Evolutionary conservation across 2,888 invertebrate species (phyloP).

Genomic region (Chrysomela aeneicollis): DNA sequence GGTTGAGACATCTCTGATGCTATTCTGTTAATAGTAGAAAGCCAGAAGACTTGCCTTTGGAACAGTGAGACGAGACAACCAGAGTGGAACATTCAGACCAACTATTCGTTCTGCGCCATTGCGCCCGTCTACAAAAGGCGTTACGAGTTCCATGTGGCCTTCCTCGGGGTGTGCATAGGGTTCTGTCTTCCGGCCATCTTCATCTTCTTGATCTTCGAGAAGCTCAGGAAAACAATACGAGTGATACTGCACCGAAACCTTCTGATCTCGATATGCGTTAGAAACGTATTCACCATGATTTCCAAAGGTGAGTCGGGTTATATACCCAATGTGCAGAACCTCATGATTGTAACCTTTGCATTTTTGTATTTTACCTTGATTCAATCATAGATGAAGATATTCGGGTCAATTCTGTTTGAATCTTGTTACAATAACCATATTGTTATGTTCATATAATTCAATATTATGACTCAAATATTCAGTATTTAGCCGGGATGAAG

Average conservation of each 20-base stretch:
- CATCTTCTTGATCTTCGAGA: constrained; percentile 66
- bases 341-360: too few species aligned
- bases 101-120: constrained; percentile 68
- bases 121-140: constrained; percentile 64
- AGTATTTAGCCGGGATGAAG: too few species aligned
- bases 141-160: constrained; percentile 65
- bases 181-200: constrained; percentile 67
- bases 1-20: too few species aligned
- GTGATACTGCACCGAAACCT: constrained; percentile 68
- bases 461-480: too few species aligned
- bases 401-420: too few species aligned
- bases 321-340: too few species aligned
- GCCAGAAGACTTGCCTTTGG: constrained; percentile 65
- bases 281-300: constrained; percentile 67
- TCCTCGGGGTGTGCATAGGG: constrained; percentile 64
- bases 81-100: constrained; percentile 67
- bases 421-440: too few species aligned
- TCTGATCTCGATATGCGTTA: constrained; percentile 66
- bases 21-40: too few species aligned
- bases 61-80: constrained; percentile 57
- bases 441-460: too few species aligned
- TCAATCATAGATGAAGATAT: too few species aligned
- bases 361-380: too few species aligned
- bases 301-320: constrained; percentile 57
- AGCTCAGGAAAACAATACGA: constrained; percentile 63